Percentiles rank a stretch among this genome's conserved stretches.
These are phyloP conservation scores for Eulemur albifrons DNA, from an alignment of 2,797 vertebrate species.

Conservation along the genomic window DNA sequence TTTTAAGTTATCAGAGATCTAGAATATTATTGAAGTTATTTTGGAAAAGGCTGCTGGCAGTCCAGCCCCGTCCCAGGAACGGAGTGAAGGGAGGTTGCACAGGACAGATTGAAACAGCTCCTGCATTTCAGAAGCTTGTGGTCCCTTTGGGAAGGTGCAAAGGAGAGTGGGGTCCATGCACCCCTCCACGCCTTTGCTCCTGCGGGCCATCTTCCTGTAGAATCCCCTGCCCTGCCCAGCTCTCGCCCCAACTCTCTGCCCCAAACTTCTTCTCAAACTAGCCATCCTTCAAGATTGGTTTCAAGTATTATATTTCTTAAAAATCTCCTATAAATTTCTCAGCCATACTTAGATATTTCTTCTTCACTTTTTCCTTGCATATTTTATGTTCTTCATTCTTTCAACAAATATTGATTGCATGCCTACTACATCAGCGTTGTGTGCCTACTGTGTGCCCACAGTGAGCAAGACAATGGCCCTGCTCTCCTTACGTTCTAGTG, in stretches of 20 bases:
- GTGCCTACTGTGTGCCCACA: not conserved
- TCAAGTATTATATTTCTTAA: not conserved
- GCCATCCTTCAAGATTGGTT: not conserved
- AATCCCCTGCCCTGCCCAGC: not conserved
- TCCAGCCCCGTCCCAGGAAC: not conserved
- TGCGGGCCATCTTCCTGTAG: not conserved
- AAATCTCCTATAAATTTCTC: not conserved
- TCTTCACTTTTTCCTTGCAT: not conserved
- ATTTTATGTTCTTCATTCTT: not conserved
- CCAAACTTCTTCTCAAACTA: not conserved
- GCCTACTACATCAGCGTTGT: not conserved
- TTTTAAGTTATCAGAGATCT: not conserved
- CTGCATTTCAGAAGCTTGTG: not conserved
- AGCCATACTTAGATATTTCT: not conserved
- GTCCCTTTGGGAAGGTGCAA: too few species aligned
- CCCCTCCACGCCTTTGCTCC: not conserved
- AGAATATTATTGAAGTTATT: not conserved
- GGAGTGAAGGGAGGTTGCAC: not conserved
- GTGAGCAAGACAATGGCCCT: not conserved
- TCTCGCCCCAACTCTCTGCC: not conserved
- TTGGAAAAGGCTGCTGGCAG: not conserved
- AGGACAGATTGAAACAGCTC: not conserved
- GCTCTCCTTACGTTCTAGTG: not conserved
- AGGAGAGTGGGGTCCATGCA: not conserved
- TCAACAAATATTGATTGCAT: not conserved